A percentile compares a stretch with the other conserved stretches of the same genome.
These are phyloP conservation scores for Agriopis leucophaearia DNA, from an alignment of 2,888 invertebrate genomes.

Conservation along the genomic window DNA sequence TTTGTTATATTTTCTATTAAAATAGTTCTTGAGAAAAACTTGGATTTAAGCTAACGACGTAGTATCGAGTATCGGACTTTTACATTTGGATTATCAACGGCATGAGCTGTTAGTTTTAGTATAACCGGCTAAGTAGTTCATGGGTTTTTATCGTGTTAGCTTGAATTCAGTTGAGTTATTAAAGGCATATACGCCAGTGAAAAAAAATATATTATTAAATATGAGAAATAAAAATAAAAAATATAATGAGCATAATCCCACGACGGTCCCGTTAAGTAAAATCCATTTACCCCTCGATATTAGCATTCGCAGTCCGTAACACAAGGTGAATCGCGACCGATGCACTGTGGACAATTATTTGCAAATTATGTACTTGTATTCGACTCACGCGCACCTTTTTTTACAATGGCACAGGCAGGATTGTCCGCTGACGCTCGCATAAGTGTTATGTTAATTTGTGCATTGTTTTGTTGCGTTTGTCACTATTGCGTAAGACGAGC, in stretches of 20 bases:
- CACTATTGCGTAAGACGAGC: slow-evolving; percentile 64
- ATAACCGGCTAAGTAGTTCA: too few species aligned
- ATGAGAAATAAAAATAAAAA: slow-evolving; percentile 9
- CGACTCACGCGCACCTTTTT: slow-evolving; percentile 67
- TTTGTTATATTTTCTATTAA: too few species aligned
- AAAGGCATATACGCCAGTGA: too few species aligned
- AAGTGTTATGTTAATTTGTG: slow-evolving; percentile 70
- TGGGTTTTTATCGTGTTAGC: too few species aligned
- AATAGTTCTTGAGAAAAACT: too few species aligned
- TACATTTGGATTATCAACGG: too few species aligned
- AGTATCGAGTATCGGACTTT: too few species aligned
- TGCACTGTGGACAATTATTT: slow-evolving; percentile 77
- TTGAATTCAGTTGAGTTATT: too few species aligned
- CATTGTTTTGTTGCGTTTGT: slow-evolving; percentile 60
- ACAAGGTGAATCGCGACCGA: slow-evolving; percentile 80
- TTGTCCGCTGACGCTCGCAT: slow-evolving; percentile 59
- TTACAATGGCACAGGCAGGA: slow-evolving; percentile 64
- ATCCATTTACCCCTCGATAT: slow-evolving; percentile 48
- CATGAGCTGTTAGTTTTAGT: too few species aligned
- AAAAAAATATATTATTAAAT: background rate
- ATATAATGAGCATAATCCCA: slow-evolving; percentile 38
- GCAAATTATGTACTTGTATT: slow-evolving; percentile 71
- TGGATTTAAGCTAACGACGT: too few species aligned
- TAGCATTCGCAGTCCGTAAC: slow-evolving; percentile 68
- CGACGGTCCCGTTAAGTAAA: slow-evolving; percentile 51